Evolutionary conservation across 2,113 vertebrate species (phyloP), one percentile per base, ranked within the genome.

Genomic region (Phalacrocorax aristotelis): DNA sequence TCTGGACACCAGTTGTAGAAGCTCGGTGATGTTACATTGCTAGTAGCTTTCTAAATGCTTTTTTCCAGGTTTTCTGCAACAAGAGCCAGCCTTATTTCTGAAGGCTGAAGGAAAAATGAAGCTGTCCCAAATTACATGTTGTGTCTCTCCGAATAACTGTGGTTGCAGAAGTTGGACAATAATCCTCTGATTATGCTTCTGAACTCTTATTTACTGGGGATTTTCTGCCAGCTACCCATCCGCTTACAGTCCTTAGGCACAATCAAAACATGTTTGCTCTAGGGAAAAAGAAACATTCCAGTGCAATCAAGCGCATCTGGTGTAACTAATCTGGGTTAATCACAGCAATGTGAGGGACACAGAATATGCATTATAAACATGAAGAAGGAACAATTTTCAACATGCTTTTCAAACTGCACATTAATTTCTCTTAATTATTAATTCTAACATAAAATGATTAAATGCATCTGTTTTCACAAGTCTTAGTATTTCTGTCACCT

Each of bases 281-380:
- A 94, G 96, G 97, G 96, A 95, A 97, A 98, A 98, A 94, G 97
- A 95, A 98, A 97, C 96, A 95, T 98, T 98, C 98, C 96, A 98
- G 98, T 97, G 97, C 96, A 98, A 98, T 97, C 97, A 97, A 96
- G 97, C 34, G 79, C 95, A 97, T 97, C 97, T 96, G 97, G 97
- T 96, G 94, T 95, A 97, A 96, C 93, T 97, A 97, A 97, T 97
- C 97, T 97, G 97, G 97, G 97, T 96, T 97, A 97, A 98, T 96
- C 98, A 97, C 78, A 97, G 95, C 96, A 97, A 98, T 95, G 96
- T 97, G 95, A 98, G 95, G 96, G 96, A 96, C 94, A 96, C 77
- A 86, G 84, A 96, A 97, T 97, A 97, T 83, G 93, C 83, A 97
- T 77, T 86, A 96, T 58, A 95, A 95, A 97, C 95, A 97, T 93